A percentile compares a stretch with the other conserved stretches of the same genome.
Evolutionary conservation across 2,888 invertebrate species (phyloP).

Genomic region (Odontothrips loti): DNA sequence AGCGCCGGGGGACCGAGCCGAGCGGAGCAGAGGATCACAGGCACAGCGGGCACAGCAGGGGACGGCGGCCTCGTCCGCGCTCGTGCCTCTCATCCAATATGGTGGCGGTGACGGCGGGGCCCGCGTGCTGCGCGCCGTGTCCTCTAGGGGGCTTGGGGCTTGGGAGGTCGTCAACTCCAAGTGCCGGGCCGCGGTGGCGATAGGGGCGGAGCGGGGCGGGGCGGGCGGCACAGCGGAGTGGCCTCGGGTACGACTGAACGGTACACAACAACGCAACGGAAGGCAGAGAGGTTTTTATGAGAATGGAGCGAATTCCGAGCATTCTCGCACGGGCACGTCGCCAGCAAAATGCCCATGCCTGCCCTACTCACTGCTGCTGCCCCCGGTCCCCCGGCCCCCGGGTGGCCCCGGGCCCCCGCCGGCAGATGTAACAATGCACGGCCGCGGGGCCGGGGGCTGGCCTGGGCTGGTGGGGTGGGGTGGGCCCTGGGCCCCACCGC

Average conservation of each 20-base stretch:
- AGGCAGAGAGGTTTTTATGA: background rate
- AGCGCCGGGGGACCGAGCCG: background rate
- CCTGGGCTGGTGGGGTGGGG: too few species aligned
- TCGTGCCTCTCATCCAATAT: background rate
- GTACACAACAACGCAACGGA: background rate
- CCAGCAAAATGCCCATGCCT: background rate
- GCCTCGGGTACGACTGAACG: background rate
- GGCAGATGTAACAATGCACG: too few species aligned
- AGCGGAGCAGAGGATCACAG: background rate
- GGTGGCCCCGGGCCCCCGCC: too few species aligned
- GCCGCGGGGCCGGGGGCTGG: too few species aligned
- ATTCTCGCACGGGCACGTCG: background rate
- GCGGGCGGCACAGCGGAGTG: background rate
- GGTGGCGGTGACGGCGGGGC: too few species aligned
- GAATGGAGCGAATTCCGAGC: background rate
- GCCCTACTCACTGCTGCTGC: background rate
- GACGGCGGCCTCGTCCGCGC: background rate
- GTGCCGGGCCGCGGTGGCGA: background rate
- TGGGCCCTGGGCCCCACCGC: too few species aligned
- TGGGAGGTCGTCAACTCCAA: background rate
- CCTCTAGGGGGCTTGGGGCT: background rate
- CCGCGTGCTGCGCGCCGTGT: background rate
- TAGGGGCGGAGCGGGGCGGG: background rate
- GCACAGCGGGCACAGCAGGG: background rate
- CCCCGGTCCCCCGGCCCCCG: too few species aligned